Conservation (phyloP, 2,888 invertebrate genomes). For the Cryptus armator region DNA sequence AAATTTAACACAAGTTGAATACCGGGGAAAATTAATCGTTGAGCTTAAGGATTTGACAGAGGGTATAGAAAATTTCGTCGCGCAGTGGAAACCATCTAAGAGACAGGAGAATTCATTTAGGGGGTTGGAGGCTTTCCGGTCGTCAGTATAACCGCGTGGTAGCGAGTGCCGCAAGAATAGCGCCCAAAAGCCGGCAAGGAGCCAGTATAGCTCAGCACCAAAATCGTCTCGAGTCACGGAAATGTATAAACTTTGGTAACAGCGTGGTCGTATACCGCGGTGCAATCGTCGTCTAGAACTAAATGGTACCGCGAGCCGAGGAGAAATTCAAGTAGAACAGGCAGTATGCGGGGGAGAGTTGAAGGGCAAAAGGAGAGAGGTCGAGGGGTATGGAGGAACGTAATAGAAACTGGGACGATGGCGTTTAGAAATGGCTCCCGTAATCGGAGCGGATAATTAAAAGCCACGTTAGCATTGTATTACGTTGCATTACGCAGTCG, state of each 20-base stretch:
- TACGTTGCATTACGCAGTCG: slow-evolving; percentile 62
- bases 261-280: slow-evolving; percentile 45
- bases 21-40: neutral
- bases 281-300: slow-evolving; percentile 63
- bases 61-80: neutral
- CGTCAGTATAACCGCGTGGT: neutral
- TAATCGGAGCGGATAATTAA: slow-evolving; percentile 75
- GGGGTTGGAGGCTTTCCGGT: neutral
- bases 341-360: slow-evolving; percentile 34
- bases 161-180: slow-evolving; percentile 30
- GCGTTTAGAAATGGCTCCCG: slow-evolving; percentile 68
- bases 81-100: neutral
- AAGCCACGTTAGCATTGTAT: slow-evolving; percentile 71
- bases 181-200: slow-evolving; percentile 12
- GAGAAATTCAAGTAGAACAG: slow-evolving; percentile 64
- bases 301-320: slow-evolving; percentile 59
- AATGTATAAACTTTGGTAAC: slow-evolving; percentile 68
- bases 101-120: slow-evolving; percentile 21
- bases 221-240: slow-evolving; percentile 64
- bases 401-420: slow-evolving; percentile 68
- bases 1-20: neutral
- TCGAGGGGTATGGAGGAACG: slow-evolving; percentile 13
- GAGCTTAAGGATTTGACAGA: neutral
- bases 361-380: slow-evolving; percentile 32
- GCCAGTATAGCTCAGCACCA: slow-evolving; percentile 43